Percentiles rank a stretch among this genome's conserved stretches.
Evolutionary conservation across 1,140 invertebrate species (phyloP).

Genomic region (Microvelia longipes): DNA sequence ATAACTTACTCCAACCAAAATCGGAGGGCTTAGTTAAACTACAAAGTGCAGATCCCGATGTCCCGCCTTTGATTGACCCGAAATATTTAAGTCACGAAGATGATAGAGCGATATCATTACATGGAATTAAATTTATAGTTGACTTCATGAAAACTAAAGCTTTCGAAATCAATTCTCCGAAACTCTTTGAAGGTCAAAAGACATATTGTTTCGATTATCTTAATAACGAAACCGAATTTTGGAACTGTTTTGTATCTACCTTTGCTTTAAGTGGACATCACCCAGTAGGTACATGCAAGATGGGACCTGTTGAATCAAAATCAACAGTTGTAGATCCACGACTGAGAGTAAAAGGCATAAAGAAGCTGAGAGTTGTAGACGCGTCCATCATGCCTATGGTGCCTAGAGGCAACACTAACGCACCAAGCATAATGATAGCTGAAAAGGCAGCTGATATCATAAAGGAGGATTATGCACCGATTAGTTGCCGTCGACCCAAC

Average conservation of each 20-base stretch:
- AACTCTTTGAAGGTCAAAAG: slow-evolving; percentile 26
- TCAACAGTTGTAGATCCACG: slow-evolving; percentile 64
- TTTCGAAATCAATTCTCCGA: slow-evolving; percentile 26
- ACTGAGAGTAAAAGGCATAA: slow-evolving; percentile 51
- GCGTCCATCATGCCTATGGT: slow-evolving; percentile 63
- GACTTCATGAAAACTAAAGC: slow-evolving; percentile 27
- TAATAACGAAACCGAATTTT: slow-evolving; percentile 41
- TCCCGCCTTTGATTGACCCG: slow-evolving; percentile 51
- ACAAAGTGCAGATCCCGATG: slow-evolving; percentile 38
- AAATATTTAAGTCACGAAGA: slow-evolving; percentile 41
- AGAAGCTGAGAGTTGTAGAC: slow-evolving; percentile 52
- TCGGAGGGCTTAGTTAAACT: slow-evolving; percentile 39
- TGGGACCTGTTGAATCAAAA: slow-evolving; percentile 53
- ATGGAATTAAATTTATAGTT: slow-evolving; percentile 32
- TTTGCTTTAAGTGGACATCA: slow-evolving; percentile 49
- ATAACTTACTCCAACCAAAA: slow-evolving; percentile 36
- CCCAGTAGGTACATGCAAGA: slow-evolving; percentile 58
- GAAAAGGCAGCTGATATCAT: slow-evolving; percentile 66
- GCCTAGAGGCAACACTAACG: slow-evolving; percentile 59
- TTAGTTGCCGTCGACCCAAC: too few species aligned
- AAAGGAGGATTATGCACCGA: slow-evolving; percentile 30
- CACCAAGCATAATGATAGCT: slow-evolving; percentile 56
- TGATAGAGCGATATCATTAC: slow-evolving; percentile 32
- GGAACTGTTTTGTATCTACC: slow-evolving; percentile 44
- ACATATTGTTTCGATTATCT: slow-evolving; percentile 30